phyloP scores from a whole-genome alignment of 2,888 invertebrate species.

The Gymnosoma rotundatum region DNA sequence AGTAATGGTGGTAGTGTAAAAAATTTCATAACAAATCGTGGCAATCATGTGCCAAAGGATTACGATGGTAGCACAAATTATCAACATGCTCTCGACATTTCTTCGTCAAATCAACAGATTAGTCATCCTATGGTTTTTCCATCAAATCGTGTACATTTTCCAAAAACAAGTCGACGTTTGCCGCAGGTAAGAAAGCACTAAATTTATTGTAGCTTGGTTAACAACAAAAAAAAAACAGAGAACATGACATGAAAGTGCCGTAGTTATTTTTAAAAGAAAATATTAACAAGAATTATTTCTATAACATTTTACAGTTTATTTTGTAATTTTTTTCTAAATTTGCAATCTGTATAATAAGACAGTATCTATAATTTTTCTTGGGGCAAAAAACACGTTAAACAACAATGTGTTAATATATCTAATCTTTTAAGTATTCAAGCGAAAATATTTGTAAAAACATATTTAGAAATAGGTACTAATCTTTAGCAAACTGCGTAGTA shows the following conservation, averaged over 20 bases:
- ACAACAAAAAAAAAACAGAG: not conserved
- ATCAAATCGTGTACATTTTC: slow-evolving; percentile 84
- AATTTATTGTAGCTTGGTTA: not conserved
- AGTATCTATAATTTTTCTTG: no score
- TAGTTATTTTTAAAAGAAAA: no score
- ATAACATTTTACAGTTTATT: no score
- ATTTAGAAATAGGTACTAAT: no score
- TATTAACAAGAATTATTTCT: no score
- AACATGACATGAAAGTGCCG: not conserved
- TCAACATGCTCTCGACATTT: slow-evolving; percentile 55
- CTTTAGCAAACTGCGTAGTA: no score
- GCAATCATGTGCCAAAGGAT: slow-evolving; percentile 79
- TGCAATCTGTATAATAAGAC: no score
- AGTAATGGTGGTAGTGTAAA: slow-evolving; percentile 9
- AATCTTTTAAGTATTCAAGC: no score
- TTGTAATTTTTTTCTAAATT: no score
- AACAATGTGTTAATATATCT: no score
- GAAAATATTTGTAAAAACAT: no score
- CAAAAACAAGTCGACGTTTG: slow-evolving; percentile 85
- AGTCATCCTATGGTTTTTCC: slow-evolving; percentile 82
- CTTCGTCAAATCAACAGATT: slow-evolving; percentile 77
- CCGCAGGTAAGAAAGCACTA: slow-evolving; percentile 83
- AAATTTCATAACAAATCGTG: slow-evolving; percentile 74
- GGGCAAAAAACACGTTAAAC: no score
- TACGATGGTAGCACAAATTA: slow-evolving; percentile 67